These are phyloP conservation scores for Drosophila tani DNA, from an alignment of 1,140 invertebrate genomes.

Conservation along the genomic window DNA sequence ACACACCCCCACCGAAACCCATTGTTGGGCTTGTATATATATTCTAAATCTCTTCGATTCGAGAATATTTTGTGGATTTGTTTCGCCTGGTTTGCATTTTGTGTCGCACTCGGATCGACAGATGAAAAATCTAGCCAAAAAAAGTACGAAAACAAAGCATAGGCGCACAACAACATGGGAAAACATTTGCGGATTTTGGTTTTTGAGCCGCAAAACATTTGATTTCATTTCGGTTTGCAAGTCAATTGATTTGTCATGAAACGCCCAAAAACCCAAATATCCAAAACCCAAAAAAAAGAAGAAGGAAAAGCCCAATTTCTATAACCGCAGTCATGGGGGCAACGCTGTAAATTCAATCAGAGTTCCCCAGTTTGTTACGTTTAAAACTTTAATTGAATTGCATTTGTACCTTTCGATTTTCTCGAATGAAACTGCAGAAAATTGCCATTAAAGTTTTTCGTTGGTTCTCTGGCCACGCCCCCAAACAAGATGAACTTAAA, in stretches of 20 bases:
- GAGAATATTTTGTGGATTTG: slow-evolving; percentile 62
- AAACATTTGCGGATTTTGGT: slow-evolving; percentile 63
- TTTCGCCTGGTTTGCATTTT: slow-evolving; percentile 27
- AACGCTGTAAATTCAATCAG: slow-evolving; percentile 72
- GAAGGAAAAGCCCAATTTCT: slow-evolving; percentile 7
- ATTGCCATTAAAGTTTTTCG: slow-evolving; percentile 47
- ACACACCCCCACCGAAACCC: slow-evolving; percentile 4
- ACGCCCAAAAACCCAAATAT: slow-evolving; percentile 7
- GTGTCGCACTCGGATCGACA: slow-evolving; percentile 34
- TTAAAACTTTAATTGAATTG: slow-evolving; percentile 62
- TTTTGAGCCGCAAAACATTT: slow-evolving; percentile 71
- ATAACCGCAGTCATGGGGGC: slow-evolving; percentile 17
- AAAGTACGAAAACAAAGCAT: neutral
- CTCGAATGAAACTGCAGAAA: slow-evolving; percentile 34
- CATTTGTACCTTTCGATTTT: slow-evolving; percentile 8
- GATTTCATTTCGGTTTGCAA: slow-evolving; percentile 68
- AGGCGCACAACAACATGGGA: slow-evolving; percentile 30
- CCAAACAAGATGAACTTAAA: slow-evolving; percentile 35
- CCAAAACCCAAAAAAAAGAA: neutral
- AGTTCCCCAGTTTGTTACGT: slow-evolving; percentile 43
- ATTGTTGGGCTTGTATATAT: neutral
- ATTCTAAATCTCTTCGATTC: slow-evolving; percentile 35
- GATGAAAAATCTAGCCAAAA: slow-evolving; percentile 4
- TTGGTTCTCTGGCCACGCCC: slow-evolving; percentile 34
- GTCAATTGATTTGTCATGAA: slow-evolving; percentile 74